Percentiles rank a stretch among this genome's conserved stretches.
These are phyloP conservation scores for Crocallis elinguaria DNA, from an alignment of 2,888 invertebrate genomes.

Conservation along the genomic window DNA sequence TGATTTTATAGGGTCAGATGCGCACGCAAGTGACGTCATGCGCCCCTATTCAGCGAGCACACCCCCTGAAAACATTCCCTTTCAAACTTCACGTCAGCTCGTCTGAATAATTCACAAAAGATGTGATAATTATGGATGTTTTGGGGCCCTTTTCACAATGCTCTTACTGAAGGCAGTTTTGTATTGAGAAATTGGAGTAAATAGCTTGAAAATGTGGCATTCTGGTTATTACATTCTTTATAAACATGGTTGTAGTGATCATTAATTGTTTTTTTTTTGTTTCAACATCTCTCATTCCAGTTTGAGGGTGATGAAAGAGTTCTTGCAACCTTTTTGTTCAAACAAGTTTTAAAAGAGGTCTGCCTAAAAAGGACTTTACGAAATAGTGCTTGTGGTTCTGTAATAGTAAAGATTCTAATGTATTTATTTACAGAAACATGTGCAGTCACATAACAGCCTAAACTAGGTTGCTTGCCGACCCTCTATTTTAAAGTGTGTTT, in stretches of 20 bases:
- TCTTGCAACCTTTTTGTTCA: neutral
- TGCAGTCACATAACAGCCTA: too few species aligned
- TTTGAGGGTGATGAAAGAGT: neutral
- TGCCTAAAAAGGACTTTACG: too few species aligned
- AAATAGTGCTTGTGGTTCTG: too few species aligned
- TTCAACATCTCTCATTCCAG: neutral
- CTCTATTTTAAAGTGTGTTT: too few species aligned
- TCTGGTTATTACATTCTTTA: neutral
- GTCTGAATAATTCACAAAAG: conserved; percentile 21
- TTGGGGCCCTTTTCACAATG: neutral
- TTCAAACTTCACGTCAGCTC: conserved; percentile 44
- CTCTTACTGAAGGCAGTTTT: neutral
- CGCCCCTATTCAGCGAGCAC: conserved; percentile 46
- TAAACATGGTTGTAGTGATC: neutral
- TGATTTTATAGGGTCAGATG: conserved; percentile 57
- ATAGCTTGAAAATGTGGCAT: neutral
- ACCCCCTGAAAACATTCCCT: conserved; percentile 67
- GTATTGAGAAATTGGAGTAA: neutral
- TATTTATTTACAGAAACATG: too few species aligned
- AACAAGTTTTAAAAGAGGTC: neutral
- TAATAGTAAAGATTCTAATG: too few species aligned
- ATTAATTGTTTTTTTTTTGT: neutral
- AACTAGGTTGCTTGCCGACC: too few species aligned
- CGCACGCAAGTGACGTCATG: conserved; percentile 79
- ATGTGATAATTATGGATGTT: conserved; percentile 4